Evolutionary conservation across 2,113 vertebrate genomes (phyloP).

Genomic region (Ranitomeya imitator): DNA sequence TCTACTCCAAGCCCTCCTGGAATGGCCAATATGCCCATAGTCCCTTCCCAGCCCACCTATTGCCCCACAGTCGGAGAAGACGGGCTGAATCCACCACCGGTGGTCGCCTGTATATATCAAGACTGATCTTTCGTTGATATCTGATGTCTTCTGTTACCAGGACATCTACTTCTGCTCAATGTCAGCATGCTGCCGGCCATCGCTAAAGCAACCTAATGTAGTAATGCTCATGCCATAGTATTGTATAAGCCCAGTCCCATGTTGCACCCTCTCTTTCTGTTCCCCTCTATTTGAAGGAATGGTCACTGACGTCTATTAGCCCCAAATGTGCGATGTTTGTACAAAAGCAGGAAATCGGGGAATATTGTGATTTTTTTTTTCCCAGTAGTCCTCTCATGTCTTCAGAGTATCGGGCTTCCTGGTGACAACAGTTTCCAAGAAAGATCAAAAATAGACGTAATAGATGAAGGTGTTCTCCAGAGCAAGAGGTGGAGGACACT

Average conservation of each 20-base stretch:
- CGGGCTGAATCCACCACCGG: not conserved
- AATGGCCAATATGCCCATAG: too few species aligned
- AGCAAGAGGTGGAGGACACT: not conserved
- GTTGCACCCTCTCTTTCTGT: not conserved
- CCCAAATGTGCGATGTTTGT: not conserved
- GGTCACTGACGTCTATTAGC: not conserved
- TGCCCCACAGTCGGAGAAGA: not conserved
- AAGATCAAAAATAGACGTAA: not conserved
- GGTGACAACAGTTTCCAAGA: slow-evolving; percentile 8
- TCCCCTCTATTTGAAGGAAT: slow-evolving; percentile 4
- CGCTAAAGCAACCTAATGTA: not conserved
- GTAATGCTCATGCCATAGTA: not conserved
- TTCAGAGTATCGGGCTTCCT: not conserved
- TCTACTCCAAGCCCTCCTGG: too few species aligned
- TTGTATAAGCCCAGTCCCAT: not conserved
- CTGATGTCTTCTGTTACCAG: not conserved
- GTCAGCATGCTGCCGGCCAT: not conserved
- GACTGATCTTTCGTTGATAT: too few species aligned
- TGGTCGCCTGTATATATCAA: not conserved
- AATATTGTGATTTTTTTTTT: not conserved
- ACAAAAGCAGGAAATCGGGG: not conserved
- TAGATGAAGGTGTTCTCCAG: not conserved
- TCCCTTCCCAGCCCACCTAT: too few species aligned
- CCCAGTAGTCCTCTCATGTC: not conserved
- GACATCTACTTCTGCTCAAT: not conserved